Percentiles rank a stretch among this genome's conserved stretches.
Evolutionary conservation across 2,888 invertebrate genomes (phyloP).

Genomic region (Amphipyra berbera): DNA sequence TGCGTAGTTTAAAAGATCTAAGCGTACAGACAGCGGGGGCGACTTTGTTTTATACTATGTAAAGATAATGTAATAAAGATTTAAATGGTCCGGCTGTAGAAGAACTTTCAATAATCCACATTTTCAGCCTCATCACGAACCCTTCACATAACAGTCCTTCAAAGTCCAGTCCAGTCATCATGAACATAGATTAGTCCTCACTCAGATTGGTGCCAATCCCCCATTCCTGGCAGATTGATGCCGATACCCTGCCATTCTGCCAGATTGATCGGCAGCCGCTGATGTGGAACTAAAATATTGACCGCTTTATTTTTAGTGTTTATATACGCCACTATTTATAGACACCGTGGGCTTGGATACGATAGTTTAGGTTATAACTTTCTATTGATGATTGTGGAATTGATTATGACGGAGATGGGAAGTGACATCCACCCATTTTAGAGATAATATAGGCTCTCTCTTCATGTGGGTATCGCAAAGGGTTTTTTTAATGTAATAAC

Average conservation of each 20-base stretch:
- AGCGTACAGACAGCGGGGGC: too few relatives aligned
- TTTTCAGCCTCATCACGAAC: neutral
- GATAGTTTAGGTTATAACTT: slow-evolving; percentile 24
- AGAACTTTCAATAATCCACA: neutral
- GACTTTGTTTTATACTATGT: too few relatives aligned
- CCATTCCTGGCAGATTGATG: slow-evolving; percentile 49
- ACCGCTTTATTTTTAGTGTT: slow-evolving; percentile 51
- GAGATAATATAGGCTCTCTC: too few relatives aligned
- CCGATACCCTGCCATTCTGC: slow-evolving; percentile 30
- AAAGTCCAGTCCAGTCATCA: slow-evolving; percentile 35
- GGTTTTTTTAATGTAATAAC: too few relatives aligned
- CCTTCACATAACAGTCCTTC: slow-evolving; percentile 41
- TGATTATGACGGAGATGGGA: too few relatives aligned
- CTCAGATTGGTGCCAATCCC: slow-evolving; percentile 39
- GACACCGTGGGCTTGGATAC: neutral
- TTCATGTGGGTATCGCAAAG: too few relatives aligned
- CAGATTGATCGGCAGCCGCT: slow-evolving; percentile 39
- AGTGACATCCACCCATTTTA: too few relatives aligned
- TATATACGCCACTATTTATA: slow-evolving; percentile 29
- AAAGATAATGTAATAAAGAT: too few relatives aligned
- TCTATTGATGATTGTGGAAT: neutral
- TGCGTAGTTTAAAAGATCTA: too few relatives aligned
- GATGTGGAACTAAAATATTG: slow-evolving; percentile 48
- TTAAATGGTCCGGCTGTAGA: too few relatives aligned
- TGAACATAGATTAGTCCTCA: slow-evolving; percentile 48